These are phyloP conservation scores for Oplegnathus fasciatus DNA, from an alignment of 2,113 vertebrate genomes.

Conservation along the genomic window DNA sequence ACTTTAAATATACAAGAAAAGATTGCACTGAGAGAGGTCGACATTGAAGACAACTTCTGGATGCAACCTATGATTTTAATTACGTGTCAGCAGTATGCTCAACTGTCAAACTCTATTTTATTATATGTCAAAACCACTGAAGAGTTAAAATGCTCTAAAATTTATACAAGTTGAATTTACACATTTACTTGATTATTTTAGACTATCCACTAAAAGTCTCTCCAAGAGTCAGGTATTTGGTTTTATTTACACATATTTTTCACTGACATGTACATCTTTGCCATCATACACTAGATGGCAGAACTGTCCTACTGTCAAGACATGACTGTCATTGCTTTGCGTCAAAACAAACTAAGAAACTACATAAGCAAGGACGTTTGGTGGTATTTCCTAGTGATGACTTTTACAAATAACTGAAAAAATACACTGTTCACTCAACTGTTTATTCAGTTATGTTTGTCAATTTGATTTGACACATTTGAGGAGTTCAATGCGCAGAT, in stretches of 20 bases:
- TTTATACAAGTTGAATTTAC: background rate
- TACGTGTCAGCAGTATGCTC: background rate
- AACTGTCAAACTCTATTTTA: background rate
- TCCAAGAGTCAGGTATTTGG: too few relatives aligned
- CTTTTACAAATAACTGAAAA: background rate
- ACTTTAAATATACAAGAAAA: background rate
- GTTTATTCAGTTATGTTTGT: background rate
- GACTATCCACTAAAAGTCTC: background rate
- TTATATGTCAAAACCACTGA: too few relatives aligned
- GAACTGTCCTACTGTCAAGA: background rate
- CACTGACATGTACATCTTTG: background rate
- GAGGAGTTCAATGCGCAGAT: conserved; percentile 2
- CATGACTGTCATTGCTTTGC: background rate
- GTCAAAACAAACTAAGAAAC: background rate
- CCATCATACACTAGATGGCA: conserved; percentile 54
- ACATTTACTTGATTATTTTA: background rate
- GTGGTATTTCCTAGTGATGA: background rate
- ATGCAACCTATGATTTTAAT: background rate
- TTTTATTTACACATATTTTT: background rate
- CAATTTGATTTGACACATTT: background rate
- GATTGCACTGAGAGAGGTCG: background rate
- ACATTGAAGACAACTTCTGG: background rate
- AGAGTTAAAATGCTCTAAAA: background rate
- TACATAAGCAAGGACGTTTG: background rate
- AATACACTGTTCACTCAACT: background rate